Evolutionary conservation across 2,888 invertebrate species (phyloP).

Genomic region (Amorpha juglandis): DNA sequence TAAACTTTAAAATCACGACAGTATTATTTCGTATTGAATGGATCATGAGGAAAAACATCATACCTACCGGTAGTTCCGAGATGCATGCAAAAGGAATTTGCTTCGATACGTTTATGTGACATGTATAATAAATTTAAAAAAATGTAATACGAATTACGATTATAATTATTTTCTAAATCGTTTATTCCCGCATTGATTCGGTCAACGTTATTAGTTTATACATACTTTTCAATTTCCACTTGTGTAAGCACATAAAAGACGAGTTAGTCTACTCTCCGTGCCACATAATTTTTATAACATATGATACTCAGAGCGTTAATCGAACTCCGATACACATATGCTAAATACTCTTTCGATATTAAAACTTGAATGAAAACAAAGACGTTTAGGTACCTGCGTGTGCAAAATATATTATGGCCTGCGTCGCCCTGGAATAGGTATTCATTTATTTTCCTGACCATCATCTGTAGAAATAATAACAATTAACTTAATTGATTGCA

Average conservation of each 20-base stretch:
- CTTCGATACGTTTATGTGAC: constrained; percentile 18
- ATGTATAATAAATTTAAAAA: constrained; percentile 5
- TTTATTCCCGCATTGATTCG: not conserved
- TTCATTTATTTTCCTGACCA: not conserved
- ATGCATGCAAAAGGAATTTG: constrained; percentile 17
- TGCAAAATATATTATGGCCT: not conserved
- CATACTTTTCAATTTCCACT: constrained; percentile 10
- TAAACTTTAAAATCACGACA: not conserved
- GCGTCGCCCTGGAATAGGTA: not conserved
- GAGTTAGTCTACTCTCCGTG: too few species aligned
- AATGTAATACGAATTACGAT: not conserved
- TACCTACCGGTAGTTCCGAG: not conserved
- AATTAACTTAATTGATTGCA: not conserved
- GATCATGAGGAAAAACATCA: too few species aligned
- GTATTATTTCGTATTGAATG: not conserved
- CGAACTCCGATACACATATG: not conserved
- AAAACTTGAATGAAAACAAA: constrained; percentile 11
- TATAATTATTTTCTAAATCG: constrained; percentile 9
- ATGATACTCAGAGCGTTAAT: not conserved
- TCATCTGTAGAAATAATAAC: not conserved
- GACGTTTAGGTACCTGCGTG: not conserved
- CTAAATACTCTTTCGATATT: constrained; percentile 9
- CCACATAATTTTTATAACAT: not conserved
- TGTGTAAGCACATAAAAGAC: not conserved
- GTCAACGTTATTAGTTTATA: not conserved